Evolutionary conservation across 1,140 invertebrate genomes (phyloP), one percentile per base, ranked within the genome.

Genomic region (Triops cancriformis): DNA sequence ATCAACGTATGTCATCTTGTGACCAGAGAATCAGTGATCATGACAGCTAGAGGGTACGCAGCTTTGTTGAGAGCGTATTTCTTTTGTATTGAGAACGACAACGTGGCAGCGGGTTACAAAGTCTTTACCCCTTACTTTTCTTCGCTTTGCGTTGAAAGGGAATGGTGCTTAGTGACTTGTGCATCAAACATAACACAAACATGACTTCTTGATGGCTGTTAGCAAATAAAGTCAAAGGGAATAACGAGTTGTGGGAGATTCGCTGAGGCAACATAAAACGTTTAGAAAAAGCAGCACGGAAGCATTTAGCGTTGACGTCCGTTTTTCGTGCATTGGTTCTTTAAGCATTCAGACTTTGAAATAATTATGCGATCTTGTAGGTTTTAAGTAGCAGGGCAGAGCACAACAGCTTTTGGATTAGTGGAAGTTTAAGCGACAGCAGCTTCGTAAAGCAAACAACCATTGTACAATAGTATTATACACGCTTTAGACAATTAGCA

Each of bases 41-140:
- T 37, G 31, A 37, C 31, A 37, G 31, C 31, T 37, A 7, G 2
- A 37, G 2, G 7, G 2, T 37, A 64, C 51, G 3, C 23, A 23
- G 23, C 6, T 18, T 64, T 64, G 23, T 64, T 64, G 51, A 64
- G 23, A 14, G 51, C 51, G 51, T 18, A 64, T 12, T 18, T 10
- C 51, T 64, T 64, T 64, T 64, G 51, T 64, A 64, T 64, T 64
- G 51, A 64, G 51, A 64, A 64, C 14, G 23, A 64, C 51, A 64
- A 23, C 51, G 14, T n/a, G 51, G 51, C 51, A 64, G 51, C 51
- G 51, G 51, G 51, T n/a, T 64, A 64, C 51, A 14, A 64, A 1
- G 51, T 64, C 23, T 37, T 37, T 7, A 37, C 7, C 31, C 2
- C 31, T 37, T 37, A 37, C 2, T 37, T 37, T 37, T 37, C 31